These are phyloP conservation scores for Regulus satrapa DNA, from an alignment of 2,113 vertebrate species.

Conservation along the genomic window DNA sequence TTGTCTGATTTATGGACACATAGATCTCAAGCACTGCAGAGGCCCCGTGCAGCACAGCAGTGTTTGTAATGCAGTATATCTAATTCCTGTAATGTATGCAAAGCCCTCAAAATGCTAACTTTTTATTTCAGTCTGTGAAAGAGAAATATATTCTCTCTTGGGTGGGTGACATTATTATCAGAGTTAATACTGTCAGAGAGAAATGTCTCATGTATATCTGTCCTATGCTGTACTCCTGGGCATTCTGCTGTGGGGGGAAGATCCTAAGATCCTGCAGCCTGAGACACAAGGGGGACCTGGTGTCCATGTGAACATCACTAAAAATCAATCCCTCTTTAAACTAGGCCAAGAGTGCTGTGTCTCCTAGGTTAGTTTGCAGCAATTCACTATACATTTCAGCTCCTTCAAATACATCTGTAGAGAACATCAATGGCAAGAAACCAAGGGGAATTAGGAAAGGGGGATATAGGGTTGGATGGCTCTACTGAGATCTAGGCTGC, in stretches of 20 bases:
- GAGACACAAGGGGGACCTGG: neutral
- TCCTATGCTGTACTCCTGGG: neutral
- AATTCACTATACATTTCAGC: neutral
- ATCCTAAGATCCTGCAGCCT: neutral
- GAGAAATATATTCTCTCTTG: neutral
- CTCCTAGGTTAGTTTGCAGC: neutral
- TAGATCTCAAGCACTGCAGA: neutral
- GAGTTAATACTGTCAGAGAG: neutral
- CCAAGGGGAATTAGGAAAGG: neutral
- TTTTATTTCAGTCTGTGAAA: conserved; percentile 8
- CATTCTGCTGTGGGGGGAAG: neutral
- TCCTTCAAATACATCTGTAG: neutral
- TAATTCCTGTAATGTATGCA: neutral
- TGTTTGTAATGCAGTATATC: neutral
- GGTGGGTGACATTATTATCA: neutral
- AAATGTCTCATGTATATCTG: neutral
- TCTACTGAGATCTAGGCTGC: neutral
- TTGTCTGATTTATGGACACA: neutral
- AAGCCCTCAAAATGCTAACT: conserved; percentile 15
- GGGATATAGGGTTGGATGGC: neutral
- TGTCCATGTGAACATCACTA: neutral
- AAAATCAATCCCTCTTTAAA: neutral
- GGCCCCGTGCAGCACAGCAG: neutral
- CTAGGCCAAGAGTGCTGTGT: accelerated
- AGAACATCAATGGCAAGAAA: neutral